A percentile compares a stretch with the other conserved stretches of the same genome.
Conservation (phyloP, 2,888 invertebrate genomes). For the Lasius platythorax region DNA sequence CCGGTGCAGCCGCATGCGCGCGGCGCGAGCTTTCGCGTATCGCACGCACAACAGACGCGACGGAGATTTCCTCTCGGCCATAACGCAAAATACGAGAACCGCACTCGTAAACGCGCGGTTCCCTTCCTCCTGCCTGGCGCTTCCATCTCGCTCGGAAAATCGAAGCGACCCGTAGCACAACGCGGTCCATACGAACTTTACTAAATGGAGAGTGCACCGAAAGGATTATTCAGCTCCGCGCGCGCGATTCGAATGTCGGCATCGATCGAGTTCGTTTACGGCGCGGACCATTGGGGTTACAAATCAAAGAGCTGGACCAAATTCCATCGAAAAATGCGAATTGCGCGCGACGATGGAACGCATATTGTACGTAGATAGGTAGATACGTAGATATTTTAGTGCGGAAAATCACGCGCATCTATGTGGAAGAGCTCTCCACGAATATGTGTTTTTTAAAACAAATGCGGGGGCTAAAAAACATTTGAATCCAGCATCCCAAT, state of each 20-base stretch:
- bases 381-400: not conserved
- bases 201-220: conserved; percentile 54
- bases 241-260: conserved; percentile 46
- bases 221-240: conserved; percentile 40
- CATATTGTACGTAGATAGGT: not conserved
- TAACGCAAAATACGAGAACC: conserved; percentile 65
- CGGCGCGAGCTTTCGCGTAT: conserved; percentile 38
- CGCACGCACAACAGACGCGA: conserved; percentile 32
- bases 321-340: conserved; percentile 52
- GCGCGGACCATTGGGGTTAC: conserved; percentile 40
- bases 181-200: conserved; percentile 48
- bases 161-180: conserved; percentile 55
- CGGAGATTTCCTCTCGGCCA: conserved; percentile 65
- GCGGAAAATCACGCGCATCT: conserved; percentile 30
- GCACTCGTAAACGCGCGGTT: conserved; percentile 50
- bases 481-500: conserved; percentile 10
- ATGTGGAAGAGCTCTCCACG: not conserved
- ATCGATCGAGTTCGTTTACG: conserved; percentile 49
- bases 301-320: conserved; percentile 45
- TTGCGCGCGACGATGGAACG: not conserved
- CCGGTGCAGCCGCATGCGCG: conserved; percentile 53
- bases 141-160: conserved; percentile 50
- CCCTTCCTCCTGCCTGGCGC: not conserved
- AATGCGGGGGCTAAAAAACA: conserved; percentile 20
- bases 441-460: conserved; percentile 1